phyloP scores from a whole-genome alignment of 2,797 vertebrate genomes.

The Huso huso region DNA sequence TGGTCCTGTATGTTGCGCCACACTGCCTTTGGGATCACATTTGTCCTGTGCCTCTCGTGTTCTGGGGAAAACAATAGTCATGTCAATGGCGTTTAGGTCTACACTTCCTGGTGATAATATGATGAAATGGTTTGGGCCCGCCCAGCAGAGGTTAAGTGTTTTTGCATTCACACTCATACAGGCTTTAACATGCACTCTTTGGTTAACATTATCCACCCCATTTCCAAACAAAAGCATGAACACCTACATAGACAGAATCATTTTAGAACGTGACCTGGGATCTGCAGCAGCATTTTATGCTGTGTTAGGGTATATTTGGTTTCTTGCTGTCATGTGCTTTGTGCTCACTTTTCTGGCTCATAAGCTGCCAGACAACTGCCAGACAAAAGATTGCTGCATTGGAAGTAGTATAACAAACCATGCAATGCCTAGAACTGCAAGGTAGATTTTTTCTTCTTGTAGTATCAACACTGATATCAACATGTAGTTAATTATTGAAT shows the following conservation, averaged over 20 bases:
- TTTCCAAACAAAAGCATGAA: conserved; percentile 28
- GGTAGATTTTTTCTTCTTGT: too few species aligned
- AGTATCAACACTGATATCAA: too few species aligned
- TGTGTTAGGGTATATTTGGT: conserved; percentile 36
- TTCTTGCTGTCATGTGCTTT: conserved; percentile 33
- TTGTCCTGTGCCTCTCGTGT: conserved; percentile 47
- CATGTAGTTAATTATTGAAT: too few species aligned
- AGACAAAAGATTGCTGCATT: not conserved
- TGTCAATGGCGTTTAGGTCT: conserved; percentile 48
- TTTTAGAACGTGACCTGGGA: conserved; percentile 31
- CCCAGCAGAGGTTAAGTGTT: conserved; percentile 36
- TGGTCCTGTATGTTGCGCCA: conserved; percentile 53
- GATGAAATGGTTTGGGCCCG: conserved; percentile 52
- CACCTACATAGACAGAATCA: conserved; percentile 28
- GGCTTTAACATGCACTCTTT: conserved; percentile 28
- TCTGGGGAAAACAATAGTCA: conserved; percentile 48
- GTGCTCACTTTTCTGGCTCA: conserved; percentile 32
- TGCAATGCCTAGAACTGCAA: too few species aligned
- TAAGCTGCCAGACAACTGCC: conserved; percentile 30
- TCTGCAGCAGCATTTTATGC: conserved; percentile 30
- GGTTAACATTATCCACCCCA: conserved; percentile 30
- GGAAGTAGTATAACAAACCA: not conserved
- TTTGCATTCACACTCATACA: conserved; percentile 14
- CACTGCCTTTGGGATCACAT: conserved; percentile 45
- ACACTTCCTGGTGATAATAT: conserved; percentile 45